These are phyloP conservation scores for Drosophila eohydei DNA, from an alignment of 2,888 invertebrate species.

Conservation along the genomic window DNA sequence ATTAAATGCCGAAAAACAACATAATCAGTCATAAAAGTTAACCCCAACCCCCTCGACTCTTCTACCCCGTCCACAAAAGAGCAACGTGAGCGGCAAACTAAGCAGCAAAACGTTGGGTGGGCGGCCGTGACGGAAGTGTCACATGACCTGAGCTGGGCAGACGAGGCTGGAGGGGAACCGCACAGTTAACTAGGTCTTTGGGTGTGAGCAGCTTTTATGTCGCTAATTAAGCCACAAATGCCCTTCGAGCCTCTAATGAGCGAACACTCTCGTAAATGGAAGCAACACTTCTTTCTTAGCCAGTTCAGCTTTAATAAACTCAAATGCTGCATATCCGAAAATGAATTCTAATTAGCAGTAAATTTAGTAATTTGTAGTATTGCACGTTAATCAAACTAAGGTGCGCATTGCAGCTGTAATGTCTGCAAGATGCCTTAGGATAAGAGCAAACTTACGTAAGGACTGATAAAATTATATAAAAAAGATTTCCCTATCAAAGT, in stretches of 20 bases:
- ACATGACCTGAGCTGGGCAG: constrained; percentile 56
- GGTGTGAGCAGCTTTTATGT: constrained; percentile 50
- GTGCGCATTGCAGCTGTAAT: not conserved
- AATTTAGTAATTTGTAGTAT: constrained; percentile 18
- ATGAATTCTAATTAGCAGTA: constrained; percentile 62
- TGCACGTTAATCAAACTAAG: not conserved
- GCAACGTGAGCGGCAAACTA: constrained; percentile 68
- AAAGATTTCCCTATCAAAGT: too few relatives aligned
- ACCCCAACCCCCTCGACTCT: constrained; percentile 11
- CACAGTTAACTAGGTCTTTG: constrained; percentile 31
- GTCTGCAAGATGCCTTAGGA: too few relatives aligned
- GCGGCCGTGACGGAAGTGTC: constrained; percentile 54
- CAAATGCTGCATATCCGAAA: constrained; percentile 21
- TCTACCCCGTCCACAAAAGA: constrained; percentile 1
- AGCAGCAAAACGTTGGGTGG: constrained; percentile 37
- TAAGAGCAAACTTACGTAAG: too few relatives aligned
- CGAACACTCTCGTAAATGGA: constrained; percentile 30
- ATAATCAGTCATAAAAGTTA: constrained; percentile 74
- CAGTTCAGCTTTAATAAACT: constrained; percentile 34
- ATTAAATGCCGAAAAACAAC: constrained; percentile 75
- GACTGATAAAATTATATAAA: too few relatives aligned
- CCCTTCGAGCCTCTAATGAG: constrained; percentile 49
- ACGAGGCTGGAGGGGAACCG: constrained; percentile 8
- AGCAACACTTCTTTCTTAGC: constrained; percentile 40
- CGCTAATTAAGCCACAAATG: constrained; percentile 68